phyloP scores from a whole-genome alignment of 30 jellyfish, hydroid and myxozoan genomes.

The Sanderia malayensis region DNA sequence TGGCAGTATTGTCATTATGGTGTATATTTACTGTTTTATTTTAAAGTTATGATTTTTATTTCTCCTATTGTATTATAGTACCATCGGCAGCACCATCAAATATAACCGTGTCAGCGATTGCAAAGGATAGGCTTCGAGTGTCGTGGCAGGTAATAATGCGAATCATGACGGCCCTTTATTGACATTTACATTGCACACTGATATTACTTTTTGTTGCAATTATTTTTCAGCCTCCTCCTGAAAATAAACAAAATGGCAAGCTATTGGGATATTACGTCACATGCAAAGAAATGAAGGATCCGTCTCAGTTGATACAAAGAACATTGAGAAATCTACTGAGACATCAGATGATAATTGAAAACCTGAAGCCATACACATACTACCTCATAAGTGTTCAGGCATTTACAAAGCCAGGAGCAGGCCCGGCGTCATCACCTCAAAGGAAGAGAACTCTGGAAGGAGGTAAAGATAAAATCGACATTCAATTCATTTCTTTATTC shows the following conservation, averaged over 20 bases:
- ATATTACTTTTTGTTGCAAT: no score
- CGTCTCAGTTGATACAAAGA: no score
- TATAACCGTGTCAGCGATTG: conserved; percentile 56
- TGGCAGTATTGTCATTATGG: no score
- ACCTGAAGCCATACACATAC: conserved; percentile 58
- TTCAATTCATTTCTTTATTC: no score
- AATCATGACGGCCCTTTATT: no score
- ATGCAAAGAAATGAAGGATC: conserved; percentile 23
- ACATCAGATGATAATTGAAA: no score
- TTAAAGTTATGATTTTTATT: no score
- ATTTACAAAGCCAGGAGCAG: conserved; percentile 76
- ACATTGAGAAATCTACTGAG: no score
- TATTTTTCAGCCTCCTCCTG: conserved; percentile 36
- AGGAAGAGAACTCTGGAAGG: conserved; percentile 77
- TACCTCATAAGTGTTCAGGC: conserved; percentile 72
- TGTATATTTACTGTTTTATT: no score
- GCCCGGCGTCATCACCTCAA: conserved; percentile 62
- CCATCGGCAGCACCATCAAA: conserved; percentile 85
- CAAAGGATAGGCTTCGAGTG: conserved; percentile 55
- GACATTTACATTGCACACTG: no score
- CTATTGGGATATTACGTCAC: conserved; percentile 57
- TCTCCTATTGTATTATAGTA: conserved; percentile 41
- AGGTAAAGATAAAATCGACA: no score
- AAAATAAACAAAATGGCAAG: conserved; percentile 57
- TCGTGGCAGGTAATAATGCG: conserved; percentile 92